Conservation (phyloP, 2,113 vertebrate species). For the Phoxinus phoxinus region DNA sequence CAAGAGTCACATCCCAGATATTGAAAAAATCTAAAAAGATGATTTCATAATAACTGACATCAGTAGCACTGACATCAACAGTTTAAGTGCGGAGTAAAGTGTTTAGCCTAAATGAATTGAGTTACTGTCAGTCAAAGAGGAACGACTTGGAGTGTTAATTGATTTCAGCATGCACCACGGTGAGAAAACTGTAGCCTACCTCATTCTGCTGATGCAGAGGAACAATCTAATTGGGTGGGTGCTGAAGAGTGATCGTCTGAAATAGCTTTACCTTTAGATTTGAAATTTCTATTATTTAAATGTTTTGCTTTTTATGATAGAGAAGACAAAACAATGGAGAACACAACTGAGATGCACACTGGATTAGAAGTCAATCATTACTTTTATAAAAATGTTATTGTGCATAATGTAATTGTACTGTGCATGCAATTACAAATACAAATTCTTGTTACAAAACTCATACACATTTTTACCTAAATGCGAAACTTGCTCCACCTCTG, state of each 20-base stretch:
- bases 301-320: not conserved
- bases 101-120: not conserved
- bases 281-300: not conserved
- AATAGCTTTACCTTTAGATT: conserved; percentile 11
- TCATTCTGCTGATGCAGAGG: conserved; percentile 10
- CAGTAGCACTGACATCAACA: not conserved
- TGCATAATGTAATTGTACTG: not conserved
- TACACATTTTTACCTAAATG: not conserved
- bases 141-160: not conserved
- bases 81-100: not conserved
- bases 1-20: not conserved
- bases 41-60: not conserved
- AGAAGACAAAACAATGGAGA: not conserved
- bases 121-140: not conserved
- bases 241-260: not conserved
- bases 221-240: conserved; percentile 1
- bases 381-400: not conserved
- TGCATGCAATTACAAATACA: not conserved
- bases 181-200: not conserved
- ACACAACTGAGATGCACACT: too few species aligned
- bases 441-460: not conserved
- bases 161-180: not conserved
- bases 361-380: not conserved
- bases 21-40: not conserved
- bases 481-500: not conserved